A percentile compares a stretch with the other conserved stretches of the same genome.
Conservation (phyloP, 64 coral and sea anemone species). For the Acropora yongei region DNA sequence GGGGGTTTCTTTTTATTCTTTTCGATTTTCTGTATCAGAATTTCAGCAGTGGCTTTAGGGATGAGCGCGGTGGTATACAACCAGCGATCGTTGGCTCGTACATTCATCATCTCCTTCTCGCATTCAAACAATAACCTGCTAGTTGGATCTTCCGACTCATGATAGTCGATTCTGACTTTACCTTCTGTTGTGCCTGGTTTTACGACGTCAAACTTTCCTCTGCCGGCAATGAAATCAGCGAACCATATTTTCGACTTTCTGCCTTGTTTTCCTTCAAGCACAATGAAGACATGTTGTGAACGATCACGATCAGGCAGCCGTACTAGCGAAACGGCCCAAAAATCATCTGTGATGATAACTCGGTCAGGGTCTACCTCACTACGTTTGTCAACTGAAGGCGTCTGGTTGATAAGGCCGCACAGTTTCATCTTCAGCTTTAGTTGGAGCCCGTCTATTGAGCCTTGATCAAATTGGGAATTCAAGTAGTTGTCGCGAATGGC, state of each 20-base stretch:
- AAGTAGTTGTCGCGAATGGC: too few species aligned
- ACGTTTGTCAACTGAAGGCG: neutral
- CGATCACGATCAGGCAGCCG: constrained; percentile 25
- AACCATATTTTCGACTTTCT: constrained; percentile 48
- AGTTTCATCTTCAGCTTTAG: too few species aligned
- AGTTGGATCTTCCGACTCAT: constrained; percentile 8
- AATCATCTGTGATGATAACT: constrained; percentile 40
- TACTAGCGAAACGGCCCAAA: constrained; percentile 32
- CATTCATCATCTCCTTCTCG: constrained; percentile 23
- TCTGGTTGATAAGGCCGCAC: too few species aligned
- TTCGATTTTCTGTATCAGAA: too few species aligned
- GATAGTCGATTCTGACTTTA: constrained; percentile 45
- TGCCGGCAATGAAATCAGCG: constrained; percentile 30
- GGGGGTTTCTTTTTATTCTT: too few species aligned
- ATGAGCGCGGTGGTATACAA: neutral
- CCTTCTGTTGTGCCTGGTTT: constrained; percentile 4
- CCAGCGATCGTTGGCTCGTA: constrained; percentile 7
- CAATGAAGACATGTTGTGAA: constrained; percentile 36
- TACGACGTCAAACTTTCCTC: neutral
- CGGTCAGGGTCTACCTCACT: neutral
- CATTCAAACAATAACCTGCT: too few species aligned
- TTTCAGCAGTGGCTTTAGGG: too few species aligned
- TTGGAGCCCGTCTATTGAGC: too few species aligned
- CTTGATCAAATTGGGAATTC: too few species aligned
- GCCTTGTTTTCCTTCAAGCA: constrained; percentile 38